Evolutionary conservation across 2,113 vertebrate species (phyloP).

Genomic region (Otolemur garnettii): DNA sequence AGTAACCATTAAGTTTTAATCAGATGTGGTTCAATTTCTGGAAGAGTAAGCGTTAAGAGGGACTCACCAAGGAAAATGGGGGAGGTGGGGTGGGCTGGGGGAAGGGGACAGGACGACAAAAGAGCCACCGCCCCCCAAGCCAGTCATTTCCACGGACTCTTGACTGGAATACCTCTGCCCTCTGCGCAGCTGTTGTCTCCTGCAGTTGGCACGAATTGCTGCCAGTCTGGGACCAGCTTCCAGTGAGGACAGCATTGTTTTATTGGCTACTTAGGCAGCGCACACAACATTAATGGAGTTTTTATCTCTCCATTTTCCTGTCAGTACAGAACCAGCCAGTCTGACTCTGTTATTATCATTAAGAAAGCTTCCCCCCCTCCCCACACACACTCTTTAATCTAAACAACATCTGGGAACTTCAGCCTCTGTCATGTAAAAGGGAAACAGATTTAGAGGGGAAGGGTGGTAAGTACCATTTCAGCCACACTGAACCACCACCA

Average conservation of each 20-base stretch:
- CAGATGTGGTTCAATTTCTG: constrained; percentile 70
- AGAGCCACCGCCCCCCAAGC: neutral
- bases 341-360: constrained; percentile 87
- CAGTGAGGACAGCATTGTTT: constrained; percentile 79
- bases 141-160: neutral
- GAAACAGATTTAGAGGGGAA: constrained; percentile 81
- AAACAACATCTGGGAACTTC: constrained; percentile 90
- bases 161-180: constrained; percentile 48
- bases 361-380: constrained; percentile 81
- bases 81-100: neutral
- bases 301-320: constrained; percentile 89
- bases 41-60: constrained; percentile 69
- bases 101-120: neutral
- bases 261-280: constrained; percentile 77
- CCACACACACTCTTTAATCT: constrained; percentile 84
- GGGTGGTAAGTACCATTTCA: constrained; percentile 45
- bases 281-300: constrained; percentile 80
- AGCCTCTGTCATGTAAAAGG: constrained; percentile 75
- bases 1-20: constrained; percentile 75
- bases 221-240: constrained; percentile 77
- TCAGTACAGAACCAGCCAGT: constrained; percentile 86
- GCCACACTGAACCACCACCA: constrained; percentile 57
- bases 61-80: constrained; percentile 60
- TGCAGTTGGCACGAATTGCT: constrained; percentile 72
- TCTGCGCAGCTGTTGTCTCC: constrained; percentile 79